A percentile compares a stretch with the other conserved stretches of the same genome.
These are phyloP conservation scores for Tipula helvola DNA, from an alignment of 2,888 invertebrate genomes.

Conservation along the genomic window DNA sequence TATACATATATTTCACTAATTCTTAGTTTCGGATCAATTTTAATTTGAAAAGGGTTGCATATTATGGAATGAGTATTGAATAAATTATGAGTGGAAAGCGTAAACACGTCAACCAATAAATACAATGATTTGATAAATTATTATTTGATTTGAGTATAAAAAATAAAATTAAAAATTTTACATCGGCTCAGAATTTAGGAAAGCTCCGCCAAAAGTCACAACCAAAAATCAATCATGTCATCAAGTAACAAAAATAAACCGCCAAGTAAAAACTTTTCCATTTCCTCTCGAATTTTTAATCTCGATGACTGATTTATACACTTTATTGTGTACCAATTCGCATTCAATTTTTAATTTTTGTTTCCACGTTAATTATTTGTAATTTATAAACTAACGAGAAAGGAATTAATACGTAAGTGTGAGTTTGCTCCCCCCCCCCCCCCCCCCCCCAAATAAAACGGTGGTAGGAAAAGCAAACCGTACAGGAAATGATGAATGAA, in stretches of 20 bases:
- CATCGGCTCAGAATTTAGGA: neutral
- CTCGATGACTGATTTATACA: neutral
- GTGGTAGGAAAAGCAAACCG: neutral
- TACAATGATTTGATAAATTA: too few relatives aligned
- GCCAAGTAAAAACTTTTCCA: neutral
- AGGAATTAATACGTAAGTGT: neutral
- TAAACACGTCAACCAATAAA: too few relatives aligned
- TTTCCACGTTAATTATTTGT: neutral
- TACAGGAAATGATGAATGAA: neutral
- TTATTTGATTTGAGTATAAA: too few relatives aligned
- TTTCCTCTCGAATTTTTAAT: neutral
- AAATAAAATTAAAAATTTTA: too few relatives aligned
- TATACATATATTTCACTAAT: too few relatives aligned
- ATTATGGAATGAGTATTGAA: too few relatives aligned
- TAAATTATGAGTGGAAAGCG: too few relatives aligned
- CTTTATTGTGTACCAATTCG: neutral
- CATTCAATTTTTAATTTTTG: neutral
- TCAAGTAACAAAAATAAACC: neutral
- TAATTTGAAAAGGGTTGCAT: too few relatives aligned
- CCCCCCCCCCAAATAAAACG: neutral
- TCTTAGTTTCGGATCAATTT: too few relatives aligned
- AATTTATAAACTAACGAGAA: neutral
- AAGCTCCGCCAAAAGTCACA: neutral
- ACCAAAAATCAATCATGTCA: neutral
- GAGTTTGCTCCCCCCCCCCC: neutral